A percentile compares a stretch with the other conserved stretches of the same genome.
Evolutionary conservation across 1,140 invertebrate species (phyloP).

Genomic region (Lepidurus apus): DNA sequence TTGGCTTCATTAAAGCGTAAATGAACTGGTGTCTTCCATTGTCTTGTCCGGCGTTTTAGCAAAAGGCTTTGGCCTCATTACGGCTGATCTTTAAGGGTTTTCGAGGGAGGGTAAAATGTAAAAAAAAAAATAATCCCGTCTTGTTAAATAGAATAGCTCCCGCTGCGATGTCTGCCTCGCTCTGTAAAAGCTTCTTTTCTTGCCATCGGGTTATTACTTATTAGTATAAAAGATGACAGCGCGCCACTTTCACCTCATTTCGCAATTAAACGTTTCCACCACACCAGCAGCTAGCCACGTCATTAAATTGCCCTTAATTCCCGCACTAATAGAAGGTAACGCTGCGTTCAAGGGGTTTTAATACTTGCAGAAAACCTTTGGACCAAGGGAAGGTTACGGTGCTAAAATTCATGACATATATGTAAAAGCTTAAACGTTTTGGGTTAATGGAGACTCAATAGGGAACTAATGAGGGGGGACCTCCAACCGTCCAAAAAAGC

Average conservation of each 20-base stretch:
- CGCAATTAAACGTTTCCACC: conserved; percentile 4
- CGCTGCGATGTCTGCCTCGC: neutral
- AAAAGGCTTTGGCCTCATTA: conserved; percentile 21
- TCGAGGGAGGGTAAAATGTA: neutral
- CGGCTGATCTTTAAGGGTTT: neutral
- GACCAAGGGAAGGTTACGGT: no score
- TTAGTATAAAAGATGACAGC: neutral
- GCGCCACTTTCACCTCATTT: conserved; percentile 2
- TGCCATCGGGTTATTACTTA: conserved; percentile 7
- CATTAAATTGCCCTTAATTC: neutral
- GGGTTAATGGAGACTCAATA: conserved; percentile 21
- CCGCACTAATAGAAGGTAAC: neutral
- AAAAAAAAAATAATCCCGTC: no score
- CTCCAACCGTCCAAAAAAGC: neutral
- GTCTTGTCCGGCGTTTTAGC: neutral
- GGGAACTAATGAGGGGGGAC: conserved; percentile 2
- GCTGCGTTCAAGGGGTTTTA: no score
- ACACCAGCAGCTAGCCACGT: neutral
- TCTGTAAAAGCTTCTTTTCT: neutral
- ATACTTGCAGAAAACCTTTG: no score
- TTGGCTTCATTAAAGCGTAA: conserved; percentile 3
- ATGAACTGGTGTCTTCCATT: neutral
- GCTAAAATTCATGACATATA: no score
- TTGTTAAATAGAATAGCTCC: neutral
- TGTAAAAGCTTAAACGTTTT: neutral